Evolutionary conservation across 2,888 invertebrate genomes (phyloP).

Genomic region (Apamea monoglypha): DNA sequence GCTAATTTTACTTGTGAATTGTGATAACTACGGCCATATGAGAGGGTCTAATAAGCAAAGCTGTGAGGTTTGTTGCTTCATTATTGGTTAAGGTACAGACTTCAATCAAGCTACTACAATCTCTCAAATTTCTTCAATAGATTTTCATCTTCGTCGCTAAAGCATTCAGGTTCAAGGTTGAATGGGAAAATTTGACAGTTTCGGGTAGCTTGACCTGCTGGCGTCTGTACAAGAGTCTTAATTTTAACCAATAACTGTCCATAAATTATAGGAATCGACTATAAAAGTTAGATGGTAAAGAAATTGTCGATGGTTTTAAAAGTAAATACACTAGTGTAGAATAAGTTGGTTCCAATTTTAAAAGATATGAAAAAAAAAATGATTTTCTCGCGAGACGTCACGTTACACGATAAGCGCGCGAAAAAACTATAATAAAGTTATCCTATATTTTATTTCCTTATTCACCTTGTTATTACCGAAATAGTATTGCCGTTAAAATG

Average conservation of each 20-base stretch:
- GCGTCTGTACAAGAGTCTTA: background rate
- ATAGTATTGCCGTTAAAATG: too few species aligned
- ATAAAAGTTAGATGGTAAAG: background rate
- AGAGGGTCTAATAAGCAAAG: background rate
- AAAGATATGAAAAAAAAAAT: background rate
- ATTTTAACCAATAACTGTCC: background rate
- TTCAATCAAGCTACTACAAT: too few species aligned
- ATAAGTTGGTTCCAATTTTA: background rate
- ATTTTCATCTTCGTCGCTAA: too few species aligned
- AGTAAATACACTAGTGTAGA: background rate
- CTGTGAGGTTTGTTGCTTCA: background rate
- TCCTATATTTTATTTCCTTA: background rate
- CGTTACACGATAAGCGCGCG: background rate
- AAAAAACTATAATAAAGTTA: background rate
- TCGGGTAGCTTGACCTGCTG: too few species aligned
- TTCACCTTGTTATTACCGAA: background rate
- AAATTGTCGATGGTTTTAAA: constrained; percentile 6
- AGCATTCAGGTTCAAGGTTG: too few species aligned
- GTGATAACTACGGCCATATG: background rate
- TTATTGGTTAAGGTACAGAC: background rate
- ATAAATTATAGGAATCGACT: background rate
- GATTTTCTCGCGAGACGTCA: background rate
- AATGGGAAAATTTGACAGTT: too few species aligned
- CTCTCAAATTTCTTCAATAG: too few species aligned
- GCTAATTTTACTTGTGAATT: background rate